Evolutionary conservation across 2,888 invertebrate genomes (phyloP), one percentile per base, ranked within the genome.

Genomic region (Papilio elwesi): DNA sequence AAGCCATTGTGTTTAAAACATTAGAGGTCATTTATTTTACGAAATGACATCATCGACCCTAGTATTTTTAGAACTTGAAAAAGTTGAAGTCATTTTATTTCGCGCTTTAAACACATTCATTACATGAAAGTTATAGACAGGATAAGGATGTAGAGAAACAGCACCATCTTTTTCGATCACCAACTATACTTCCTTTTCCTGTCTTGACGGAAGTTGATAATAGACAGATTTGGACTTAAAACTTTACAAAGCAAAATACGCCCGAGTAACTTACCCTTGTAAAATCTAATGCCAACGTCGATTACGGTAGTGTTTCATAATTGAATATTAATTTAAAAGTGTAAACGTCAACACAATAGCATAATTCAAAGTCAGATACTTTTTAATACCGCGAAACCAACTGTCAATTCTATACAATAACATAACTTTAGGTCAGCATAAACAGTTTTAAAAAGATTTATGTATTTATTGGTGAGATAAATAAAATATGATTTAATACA

Each of bases 131-230:
- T 73, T 78, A 81, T 81, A 55, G 72, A 87, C 86, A 87, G 87
- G 87, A 86, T 88, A 83, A 82, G 85, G 84, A 86, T 83, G 82
- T 85, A 76, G 78, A 79, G 77, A 73, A 59, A 75, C 75, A 68
- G 77, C 74, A 76, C 76, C 77, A 82, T 82, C 78, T 77, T 78
- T 74, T 88, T 88, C 87, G 85, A 87, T 89, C 87, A 86, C 90
- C 90, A 86, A 81, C 76, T 81, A 85, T 85, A 90, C 93, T 94
- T 94, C 94, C 94, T 94, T 92, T 94, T 94, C 94, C 94, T 94
- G 94, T 94, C 85, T 80, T 73, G 76, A 78, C 83, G 83, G 83
- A 83, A 83, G 83, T 83, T 78, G 77, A 70, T 76, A 76, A 74
- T 71, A 71, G 68, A 70, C 65, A 74, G 71, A 76, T 77, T 75